Conservation (phyloP, 2,797 vertebrate genomes). For the Smutsia temminckii region DNA sequence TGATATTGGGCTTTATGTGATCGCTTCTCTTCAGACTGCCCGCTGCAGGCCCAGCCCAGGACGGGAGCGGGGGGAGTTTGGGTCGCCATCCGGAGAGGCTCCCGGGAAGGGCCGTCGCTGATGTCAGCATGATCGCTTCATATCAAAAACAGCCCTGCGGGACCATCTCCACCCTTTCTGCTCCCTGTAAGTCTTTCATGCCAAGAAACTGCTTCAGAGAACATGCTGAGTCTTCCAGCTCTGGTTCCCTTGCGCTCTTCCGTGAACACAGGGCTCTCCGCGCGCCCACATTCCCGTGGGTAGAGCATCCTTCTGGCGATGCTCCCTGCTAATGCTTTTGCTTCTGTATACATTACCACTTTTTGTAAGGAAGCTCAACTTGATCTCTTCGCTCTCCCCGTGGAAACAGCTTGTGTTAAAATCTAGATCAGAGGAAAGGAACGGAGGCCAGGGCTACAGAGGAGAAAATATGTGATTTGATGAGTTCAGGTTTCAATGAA, state of each 20-base stretch:
- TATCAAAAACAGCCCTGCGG: not conserved
- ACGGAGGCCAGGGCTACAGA: not conserved
- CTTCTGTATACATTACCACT: not conserved
- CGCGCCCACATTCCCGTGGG: not conserved
- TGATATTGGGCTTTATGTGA: not conserved
- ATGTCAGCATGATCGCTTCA: not conserved
- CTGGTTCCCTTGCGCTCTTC: not conserved
- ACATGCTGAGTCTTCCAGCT: not conserved
- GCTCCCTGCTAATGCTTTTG: conserved; percentile 31
- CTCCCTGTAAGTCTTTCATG: not conserved
- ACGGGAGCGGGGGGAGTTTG: not conserved
- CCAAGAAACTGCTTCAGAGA: not conserved
- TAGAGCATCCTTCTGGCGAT: not conserved
- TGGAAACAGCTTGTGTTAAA: conserved; percentile 33
- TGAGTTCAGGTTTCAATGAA: conserved; percentile 35
- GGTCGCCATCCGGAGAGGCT: not conserved
- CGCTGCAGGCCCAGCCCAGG: not conserved
- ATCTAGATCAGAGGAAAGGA: not conserved
- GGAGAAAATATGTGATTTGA: not conserved
- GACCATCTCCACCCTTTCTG: not conserved
- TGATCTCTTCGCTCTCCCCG: conserved; percentile 4
- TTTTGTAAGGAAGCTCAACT: not conserved
- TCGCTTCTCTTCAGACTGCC: conserved; percentile 24
- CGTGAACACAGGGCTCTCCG: not conserved
- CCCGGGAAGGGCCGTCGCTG: not conserved